phyloP scores from a whole-genome alignment of 2,888 invertebrate species.

The Rhagium mordax region DNA sequence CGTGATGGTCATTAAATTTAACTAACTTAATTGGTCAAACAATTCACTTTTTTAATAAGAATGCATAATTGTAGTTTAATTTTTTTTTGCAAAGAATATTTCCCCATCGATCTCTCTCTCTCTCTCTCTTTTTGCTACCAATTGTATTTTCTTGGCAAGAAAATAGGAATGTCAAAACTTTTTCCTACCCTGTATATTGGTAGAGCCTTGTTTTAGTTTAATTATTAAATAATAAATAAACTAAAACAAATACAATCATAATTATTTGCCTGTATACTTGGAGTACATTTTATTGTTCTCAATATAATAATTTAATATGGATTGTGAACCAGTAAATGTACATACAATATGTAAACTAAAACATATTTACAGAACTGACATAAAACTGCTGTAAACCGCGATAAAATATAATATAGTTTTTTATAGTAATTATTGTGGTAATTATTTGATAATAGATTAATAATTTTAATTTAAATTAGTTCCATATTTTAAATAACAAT shows the following conservation, averaged over 20 bases:
- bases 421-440: conserved; percentile 38
- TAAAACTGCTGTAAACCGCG: conserved; percentile 53
- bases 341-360: conserved; percentile 54
- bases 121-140: too few relatives aligned
- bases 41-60: too few relatives aligned
- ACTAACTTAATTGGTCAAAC: too few relatives aligned
- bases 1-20: too few relatives aligned
- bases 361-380: conserved; percentile 49
- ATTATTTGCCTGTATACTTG: conserved; percentile 51
- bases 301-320: conserved; percentile 53
- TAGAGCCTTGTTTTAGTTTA: not conserved
- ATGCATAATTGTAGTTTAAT: too few relatives aligned
- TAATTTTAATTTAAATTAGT: conserved; percentile 16
- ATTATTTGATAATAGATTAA: conserved; percentile 34
- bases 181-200: not conserved
- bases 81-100: too few relatives aligned
- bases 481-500: not conserved
- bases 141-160: too few relatives aligned
- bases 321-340: conserved; percentile 53
- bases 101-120: too few relatives aligned
- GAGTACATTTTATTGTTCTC: conserved; percentile 51
- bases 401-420: too few relatives aligned
- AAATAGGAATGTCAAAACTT: too few relatives aligned
- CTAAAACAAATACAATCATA: conserved; percentile 50
- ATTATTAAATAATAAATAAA: conserved; percentile 39